These are phyloP conservation scores for Decapterus maruadsi DNA, from an alignment of 2,797 vertebrate genomes.

Conservation along the genomic window DNA sequence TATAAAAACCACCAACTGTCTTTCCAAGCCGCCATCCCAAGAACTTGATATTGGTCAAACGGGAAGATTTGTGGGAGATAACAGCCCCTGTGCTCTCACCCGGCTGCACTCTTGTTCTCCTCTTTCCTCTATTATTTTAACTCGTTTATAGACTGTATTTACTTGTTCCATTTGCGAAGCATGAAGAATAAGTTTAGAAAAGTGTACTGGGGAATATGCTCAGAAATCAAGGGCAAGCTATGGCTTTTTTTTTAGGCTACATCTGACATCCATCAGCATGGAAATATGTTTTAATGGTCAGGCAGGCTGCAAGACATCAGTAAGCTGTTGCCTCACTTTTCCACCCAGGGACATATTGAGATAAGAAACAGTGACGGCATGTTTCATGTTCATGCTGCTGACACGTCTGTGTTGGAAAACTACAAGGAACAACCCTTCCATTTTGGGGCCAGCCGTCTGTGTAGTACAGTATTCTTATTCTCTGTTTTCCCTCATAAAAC, in stretches of 20 bases:
- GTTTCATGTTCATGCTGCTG: conserved; percentile 81
- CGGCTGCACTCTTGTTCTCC: conserved; percentile 24
- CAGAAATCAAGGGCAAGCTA: conserved; percentile 72
- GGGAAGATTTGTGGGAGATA: conserved; percentile 62
- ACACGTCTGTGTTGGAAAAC: conserved; percentile 78
- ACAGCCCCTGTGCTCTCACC: conserved; percentile 29
- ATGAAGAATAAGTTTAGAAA: conserved; percentile 69
- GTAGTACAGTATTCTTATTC: conserved; percentile 50
- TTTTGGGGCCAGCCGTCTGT: conserved; percentile 64
- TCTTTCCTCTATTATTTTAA: conserved; percentile 29
- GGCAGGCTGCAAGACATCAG: conserved; percentile 85
- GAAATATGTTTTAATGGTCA: conserved; percentile 85
- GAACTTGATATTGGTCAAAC: conserved; percentile 59
- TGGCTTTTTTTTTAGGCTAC: conserved; percentile 60
- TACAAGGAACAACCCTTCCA: conserved; percentile 72
- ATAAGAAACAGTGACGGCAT: conserved; percentile 84
- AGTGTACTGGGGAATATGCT: conserved; percentile 64
- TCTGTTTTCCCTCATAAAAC: conserved; percentile 67
- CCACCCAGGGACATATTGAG: conserved; percentile 81
- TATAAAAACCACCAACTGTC: conserved; percentile 68
- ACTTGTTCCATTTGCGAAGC: conserved; percentile 55
- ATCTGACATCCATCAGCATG: conserved; percentile 85
- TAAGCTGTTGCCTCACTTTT: conserved; percentile 84
- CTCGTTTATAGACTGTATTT: conserved; percentile 58
- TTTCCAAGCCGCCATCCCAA: conserved; percentile 57